Evolutionary conservation across 2,113 vertebrate genomes (phyloP), one percentile per base, ranked within the genome.

Genomic region (Mesoclemmys tuberculata): DNA sequence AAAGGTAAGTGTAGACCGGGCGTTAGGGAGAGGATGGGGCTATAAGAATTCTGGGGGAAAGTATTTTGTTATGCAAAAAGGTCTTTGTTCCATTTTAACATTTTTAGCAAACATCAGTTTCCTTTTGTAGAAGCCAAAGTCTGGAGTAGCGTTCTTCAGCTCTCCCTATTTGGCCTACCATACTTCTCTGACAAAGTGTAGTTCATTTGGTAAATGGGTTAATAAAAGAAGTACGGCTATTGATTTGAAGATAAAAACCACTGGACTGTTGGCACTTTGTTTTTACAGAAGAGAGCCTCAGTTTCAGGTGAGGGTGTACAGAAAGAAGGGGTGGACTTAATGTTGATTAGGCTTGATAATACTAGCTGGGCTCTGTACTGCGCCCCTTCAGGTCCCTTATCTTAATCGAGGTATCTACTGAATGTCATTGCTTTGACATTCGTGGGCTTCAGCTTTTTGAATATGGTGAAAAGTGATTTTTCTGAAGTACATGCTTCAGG

Each of bases 251-350:
- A 77, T 46, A 29, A 46, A 75, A 44, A 46, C 24, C 74, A 27
- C 74, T 46, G 7, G 22, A 77, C 24, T 29, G 74, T 10, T 56
- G 38, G 44, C 6, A 44, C 44, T 8, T 87, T 80, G 3, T 12
- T 31, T 24, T 84, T 88, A 31, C 26, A 80, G 1, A 41, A 27
- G 64, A n/a, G 27, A 93, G 2, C 5, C 87, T 89, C 87, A 26
- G 95, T 90, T 88, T 85, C 81, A 83, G n/a, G 68, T 82, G 75
- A 71, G 75, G 75, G 10, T 86, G 92, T 77, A 24, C 52, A 19
- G 81, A 90, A 91, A 74, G 16, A 29, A 81, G 38, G 27, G 55
- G n/a, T 71, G 26, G 49, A 80, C 9, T 18, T 29, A 29, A 46
- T 22, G 64, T 2, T 80, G 11, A 64, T 91, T 80, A 44, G 3